Evolutionary conservation across 2,888 invertebrate genomes (phyloP).

Genomic region (Stenodema calcarata): DNA sequence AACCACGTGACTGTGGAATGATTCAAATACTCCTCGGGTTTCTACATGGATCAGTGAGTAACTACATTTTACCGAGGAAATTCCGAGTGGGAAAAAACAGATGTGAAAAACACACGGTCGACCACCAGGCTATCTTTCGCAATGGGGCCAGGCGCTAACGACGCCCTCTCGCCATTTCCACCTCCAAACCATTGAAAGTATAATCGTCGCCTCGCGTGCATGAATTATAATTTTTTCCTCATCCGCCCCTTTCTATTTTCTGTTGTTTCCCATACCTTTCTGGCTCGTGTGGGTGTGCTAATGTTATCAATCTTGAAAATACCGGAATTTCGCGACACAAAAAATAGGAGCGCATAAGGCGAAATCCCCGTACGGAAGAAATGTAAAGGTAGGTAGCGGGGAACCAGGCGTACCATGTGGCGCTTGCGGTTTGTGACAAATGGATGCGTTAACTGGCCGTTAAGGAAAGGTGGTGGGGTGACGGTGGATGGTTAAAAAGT

Average conservation of each 20-base stretch:
- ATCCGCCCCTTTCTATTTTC: not conserved
- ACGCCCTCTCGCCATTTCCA: not conserved
- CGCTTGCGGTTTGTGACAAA: slow-evolving; percentile 16
- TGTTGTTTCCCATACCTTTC: not conserved
- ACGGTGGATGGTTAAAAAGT: slow-evolving; percentile 15
- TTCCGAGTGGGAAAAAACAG: not conserved
- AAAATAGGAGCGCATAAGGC: not conserved
- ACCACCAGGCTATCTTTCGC: not conserved
- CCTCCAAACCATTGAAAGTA: not conserved
- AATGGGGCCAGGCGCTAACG: not conserved
- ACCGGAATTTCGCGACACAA: not conserved
- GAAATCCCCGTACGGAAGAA: not conserved
- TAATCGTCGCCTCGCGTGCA: slow-evolving; percentile 25
- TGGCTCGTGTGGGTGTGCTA: not conserved
- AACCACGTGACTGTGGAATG: too few relatives aligned
- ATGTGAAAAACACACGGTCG: not conserved
- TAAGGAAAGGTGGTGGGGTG: not conserved
- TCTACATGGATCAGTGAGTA: too few relatives aligned
- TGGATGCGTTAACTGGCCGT: slow-evolving; percentile 27
- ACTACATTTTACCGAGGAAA: not conserved
- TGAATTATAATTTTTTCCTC: slow-evolving; percentile 7
- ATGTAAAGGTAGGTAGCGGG: not conserved
- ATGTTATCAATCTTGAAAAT: not conserved
- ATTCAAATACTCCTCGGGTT: too few relatives aligned
- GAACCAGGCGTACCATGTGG: not conserved